These are phyloP conservation scores for Percina caprodes DNA, from an alignment of 2,113 vertebrate species.

Conservation along the genomic window DNA sequence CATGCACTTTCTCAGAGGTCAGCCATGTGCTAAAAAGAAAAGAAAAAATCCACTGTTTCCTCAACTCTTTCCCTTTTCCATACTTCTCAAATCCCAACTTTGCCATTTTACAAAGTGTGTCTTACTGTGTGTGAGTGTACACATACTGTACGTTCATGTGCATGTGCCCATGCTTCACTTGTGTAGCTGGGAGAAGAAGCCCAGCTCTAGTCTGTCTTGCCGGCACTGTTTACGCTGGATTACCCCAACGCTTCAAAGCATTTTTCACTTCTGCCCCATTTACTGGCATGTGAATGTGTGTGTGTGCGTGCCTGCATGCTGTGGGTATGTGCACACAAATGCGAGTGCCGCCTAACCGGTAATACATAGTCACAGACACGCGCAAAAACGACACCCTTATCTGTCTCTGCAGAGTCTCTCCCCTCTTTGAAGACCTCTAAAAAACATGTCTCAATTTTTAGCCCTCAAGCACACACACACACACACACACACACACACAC, in stretches of 20 bases:
- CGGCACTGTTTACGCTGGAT: slow-evolving; percentile 84
- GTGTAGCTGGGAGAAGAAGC: slow-evolving; percentile 64
- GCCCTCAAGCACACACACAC: slow-evolving; percentile 64
- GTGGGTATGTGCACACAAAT: slow-evolving; percentile 15
- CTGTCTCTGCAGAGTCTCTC: slow-evolving; percentile 72
- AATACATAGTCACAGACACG: slow-evolving; percentile 32
- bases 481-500: slow-evolving; percentile 7
- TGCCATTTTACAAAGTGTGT: slow-evolving; percentile 32
- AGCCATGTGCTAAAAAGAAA: slow-evolving; percentile 51
- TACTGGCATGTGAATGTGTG: slow-evolving; percentile 70
- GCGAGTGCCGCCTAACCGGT: slow-evolving; percentile 12
- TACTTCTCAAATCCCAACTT: slow-evolving; percentile 47
- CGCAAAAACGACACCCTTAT: slow-evolving; percentile 68
- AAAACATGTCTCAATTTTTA: slow-evolving; percentile 73
- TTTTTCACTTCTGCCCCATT: slow-evolving; percentile 87
- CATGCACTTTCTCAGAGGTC: slow-evolving; percentile 68
- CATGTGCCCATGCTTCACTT: slow-evolving; percentile 31
- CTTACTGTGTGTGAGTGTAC: slow-evolving; percentile 21
- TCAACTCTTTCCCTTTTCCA: slow-evolving; percentile 15
- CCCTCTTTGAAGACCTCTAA: slow-evolving; percentile 72
- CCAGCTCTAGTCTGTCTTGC: slow-evolving; percentile 72
- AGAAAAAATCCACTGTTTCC: slow-evolving; percentile 36
- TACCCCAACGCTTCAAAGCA: slow-evolving; percentile 85
- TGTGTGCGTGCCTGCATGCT: not conserved
- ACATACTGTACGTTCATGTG: slow-evolving; percentile 37